A percentile compares a stretch with the other conserved stretches of the same genome.
These are phyloP conservation scores for Eledona agricola DNA, from an alignment of 2,888 invertebrate genomes.

Conservation along the genomic window DNA sequence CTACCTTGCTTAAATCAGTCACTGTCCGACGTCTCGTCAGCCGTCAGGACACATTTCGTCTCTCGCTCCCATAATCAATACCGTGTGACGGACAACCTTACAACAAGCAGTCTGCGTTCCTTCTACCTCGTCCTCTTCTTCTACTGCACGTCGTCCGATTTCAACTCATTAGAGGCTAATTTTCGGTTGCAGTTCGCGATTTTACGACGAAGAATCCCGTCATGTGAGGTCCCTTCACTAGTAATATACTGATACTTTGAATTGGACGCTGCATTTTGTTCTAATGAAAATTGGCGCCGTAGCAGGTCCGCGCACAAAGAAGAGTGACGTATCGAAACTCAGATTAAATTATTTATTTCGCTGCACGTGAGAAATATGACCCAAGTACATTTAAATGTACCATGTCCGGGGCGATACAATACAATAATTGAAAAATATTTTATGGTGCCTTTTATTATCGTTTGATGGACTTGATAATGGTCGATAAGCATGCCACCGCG, in stretches of 20 bases:
- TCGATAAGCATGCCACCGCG: slow-evolving; percentile 20
- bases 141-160: slow-evolving; percentile 19
- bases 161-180: slow-evolving; percentile 20
- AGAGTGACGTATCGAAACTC: slow-evolving; percentile 30
- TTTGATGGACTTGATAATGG: slow-evolving; percentile 27
- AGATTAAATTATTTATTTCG: slow-evolving; percentile 34
- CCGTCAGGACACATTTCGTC: slow-evolving; percentile 39
- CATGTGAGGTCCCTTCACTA: slow-evolving; percentile 20
- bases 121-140: slow-evolving; percentile 17
- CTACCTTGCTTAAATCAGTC: slow-evolving; percentile 52
- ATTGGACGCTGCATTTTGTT: neutral
- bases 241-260: too few species aligned
- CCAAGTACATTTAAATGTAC: slow-evolving; percentile 32
- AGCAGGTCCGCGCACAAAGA: slow-evolving; percentile 13
- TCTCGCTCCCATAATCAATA: slow-evolving; percentile 45
- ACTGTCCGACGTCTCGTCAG: slow-evolving; percentile 53
- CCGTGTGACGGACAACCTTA: slow-evolving; percentile 42
- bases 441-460: slow-evolving; percentile 35
- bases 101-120: slow-evolving; percentile 36
- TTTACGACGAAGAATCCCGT: slow-evolving; percentile 8
- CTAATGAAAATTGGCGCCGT: slow-evolving; percentile 16
- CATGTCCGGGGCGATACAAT: slow-evolving; percentile 36
- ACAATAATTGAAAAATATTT: slow-evolving; percentile 38
- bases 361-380: slow-evolving; percentile 34
- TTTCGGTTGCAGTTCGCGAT: slow-evolving; percentile 23